These are phyloP conservation scores for Oryzias woworae DNA, from an alignment of 2,113 vertebrate species.

Conservation along the genomic window DNA sequence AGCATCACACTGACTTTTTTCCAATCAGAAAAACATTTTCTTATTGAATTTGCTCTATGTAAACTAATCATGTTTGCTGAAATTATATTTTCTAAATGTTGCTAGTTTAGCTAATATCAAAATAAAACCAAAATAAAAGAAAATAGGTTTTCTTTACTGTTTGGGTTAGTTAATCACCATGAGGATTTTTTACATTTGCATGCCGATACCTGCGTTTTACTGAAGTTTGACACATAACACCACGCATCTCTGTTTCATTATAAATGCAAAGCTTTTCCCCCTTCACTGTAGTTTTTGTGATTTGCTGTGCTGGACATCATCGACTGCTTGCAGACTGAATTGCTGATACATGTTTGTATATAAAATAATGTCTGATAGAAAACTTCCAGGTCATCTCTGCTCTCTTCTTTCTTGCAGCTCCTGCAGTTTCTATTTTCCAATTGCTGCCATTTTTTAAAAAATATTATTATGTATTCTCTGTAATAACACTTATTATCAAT, in stretches of 20 bases:
- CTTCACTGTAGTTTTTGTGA: background rate
- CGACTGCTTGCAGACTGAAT: background rate
- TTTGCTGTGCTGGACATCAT: background rate
- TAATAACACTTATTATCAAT: no score
- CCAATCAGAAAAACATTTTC: constrained; percentile 1
- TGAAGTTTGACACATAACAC: background rate
- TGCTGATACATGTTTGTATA: background rate
- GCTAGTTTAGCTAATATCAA: no score
- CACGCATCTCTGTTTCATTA: background rate
- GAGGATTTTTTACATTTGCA: background rate
- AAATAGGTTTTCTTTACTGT: no score
- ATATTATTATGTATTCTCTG: no score
- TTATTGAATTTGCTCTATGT: constrained; percentile 2
- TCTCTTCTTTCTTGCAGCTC: background rate
- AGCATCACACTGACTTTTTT: constrained; percentile 17
- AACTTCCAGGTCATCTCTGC: background rate
- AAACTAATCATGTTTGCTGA: constrained; percentile 3
- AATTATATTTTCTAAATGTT: background rate
- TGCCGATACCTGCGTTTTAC: background rate
- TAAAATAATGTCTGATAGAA: background rate
- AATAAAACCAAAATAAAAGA: no score
- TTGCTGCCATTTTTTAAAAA: no score
- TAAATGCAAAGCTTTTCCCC: background rate
- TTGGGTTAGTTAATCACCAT: background rate
- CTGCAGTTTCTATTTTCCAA: background rate